Conservation (phyloP, 1,140 invertebrate species). For the Lepidurus packardi region DNA sequence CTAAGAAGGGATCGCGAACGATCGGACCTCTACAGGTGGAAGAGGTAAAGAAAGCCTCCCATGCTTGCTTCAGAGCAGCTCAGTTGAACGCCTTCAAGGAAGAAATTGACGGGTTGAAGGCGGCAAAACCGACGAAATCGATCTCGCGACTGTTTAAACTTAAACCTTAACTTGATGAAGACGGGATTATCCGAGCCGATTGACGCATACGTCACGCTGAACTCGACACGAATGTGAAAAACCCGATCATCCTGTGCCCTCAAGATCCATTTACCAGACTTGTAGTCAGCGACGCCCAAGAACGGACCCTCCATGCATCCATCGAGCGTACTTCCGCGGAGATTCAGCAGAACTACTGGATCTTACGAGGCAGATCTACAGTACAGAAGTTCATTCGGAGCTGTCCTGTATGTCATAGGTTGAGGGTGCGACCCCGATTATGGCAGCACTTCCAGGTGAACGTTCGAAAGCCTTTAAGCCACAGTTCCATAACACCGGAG, state of each 20-base stretch:
- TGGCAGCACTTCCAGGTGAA: no score
- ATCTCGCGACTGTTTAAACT: neutral
- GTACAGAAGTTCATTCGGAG: no score
- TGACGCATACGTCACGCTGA: neutral
- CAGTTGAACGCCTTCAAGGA: neutral
- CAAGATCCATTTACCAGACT: neutral
- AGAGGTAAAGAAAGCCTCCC: neutral
- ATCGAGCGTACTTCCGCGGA: neutral
- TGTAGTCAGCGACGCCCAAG: neutral
- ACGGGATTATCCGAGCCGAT: neutral
- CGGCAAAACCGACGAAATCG: neutral
- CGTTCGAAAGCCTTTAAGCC: neutral
- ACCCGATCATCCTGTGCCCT: neutral
- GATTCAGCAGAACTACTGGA: neutral
- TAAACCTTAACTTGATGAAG: neutral
- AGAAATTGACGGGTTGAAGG: neutral
- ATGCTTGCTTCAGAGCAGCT: neutral
- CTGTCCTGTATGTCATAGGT: no score
- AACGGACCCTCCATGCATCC: neutral
- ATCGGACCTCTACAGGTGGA: no score
- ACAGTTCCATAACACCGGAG: constrained; percentile 12
- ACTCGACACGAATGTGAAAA: neutral
- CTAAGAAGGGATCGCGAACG: no score
- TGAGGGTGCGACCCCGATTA: no score
- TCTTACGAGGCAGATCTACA: neutral